These are phyloP conservation scores for Glyphotaelius pellucidus DNA, from an alignment of 2,888 invertebrate species.

Conservation along the genomic window DNA sequence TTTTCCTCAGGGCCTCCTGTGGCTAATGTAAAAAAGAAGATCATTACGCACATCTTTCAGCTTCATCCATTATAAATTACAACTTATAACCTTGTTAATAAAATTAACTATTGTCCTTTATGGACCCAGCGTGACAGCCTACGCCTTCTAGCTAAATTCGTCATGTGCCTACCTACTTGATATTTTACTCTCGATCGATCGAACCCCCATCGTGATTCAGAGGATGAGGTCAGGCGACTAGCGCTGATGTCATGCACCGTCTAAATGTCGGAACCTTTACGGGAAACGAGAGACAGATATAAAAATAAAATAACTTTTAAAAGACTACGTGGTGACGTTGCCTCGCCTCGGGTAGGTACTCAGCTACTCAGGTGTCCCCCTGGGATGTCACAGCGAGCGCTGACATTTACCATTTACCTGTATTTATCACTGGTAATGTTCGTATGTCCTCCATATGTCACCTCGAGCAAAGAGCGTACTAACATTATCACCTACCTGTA, in stretches of 20 bases:
- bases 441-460: background rate
- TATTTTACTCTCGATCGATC: background rate
- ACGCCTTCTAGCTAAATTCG: background rate
- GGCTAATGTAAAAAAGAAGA: too few species aligned
- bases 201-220: conserved; percentile 4
- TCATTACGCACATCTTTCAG: background rate
- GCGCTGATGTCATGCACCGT: conserved; percentile 11
- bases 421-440: background rate
- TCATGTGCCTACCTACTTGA: background rate
- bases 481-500: background rate
- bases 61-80: background rate
- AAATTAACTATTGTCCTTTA: background rate
- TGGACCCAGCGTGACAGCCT: background rate
- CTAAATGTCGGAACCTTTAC: conserved; percentile 21
- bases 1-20: too few species aligned
- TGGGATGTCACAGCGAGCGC: background rate
- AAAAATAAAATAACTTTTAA: background rate
- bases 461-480: background rate
- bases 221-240: background rate
- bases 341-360: background rate
- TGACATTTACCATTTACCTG: conserved; percentile 19
- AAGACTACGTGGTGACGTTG: background rate
- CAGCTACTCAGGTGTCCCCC: background rate
- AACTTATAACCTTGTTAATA: too few species aligned
- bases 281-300: conserved; percentile 2